phyloP scores from a whole-genome alignment of 2,113 vertebrate genomes.

The Cercopithecus mona region DNA sequence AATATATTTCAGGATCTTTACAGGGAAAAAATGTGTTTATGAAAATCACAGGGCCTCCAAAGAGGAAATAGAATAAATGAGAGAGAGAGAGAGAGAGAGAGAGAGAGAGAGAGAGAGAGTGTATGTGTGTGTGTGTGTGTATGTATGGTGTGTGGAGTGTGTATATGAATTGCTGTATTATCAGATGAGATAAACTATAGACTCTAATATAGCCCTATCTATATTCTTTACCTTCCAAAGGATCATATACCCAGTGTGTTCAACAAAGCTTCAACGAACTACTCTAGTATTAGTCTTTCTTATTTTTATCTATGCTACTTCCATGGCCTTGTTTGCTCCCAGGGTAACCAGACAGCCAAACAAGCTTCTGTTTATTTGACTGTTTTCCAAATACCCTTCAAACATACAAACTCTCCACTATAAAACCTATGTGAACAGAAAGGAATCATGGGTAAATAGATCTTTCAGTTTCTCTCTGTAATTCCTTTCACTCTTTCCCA shows the following conservation, averaged over 20 bases:
- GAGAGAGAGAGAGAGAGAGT: no score
- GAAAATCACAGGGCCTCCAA: slow-evolving; percentile 52
- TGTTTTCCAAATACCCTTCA: neutral
- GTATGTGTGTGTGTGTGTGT: neutral
- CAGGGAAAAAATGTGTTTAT: slow-evolving; percentile 36
- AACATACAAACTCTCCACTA: neutral
- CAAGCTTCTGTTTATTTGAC: neutral
- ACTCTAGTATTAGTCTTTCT: neutral
- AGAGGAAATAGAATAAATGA: neutral
- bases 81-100: no score
- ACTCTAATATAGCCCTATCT: neutral
- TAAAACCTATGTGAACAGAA: neutral
- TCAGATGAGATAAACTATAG: slow-evolving; percentile 18
- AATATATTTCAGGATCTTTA: slow-evolving; percentile 67
- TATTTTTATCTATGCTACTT: neutral
- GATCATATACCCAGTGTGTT: neutral
- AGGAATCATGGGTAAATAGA: neutral
- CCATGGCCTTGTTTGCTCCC: neutral
- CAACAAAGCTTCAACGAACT: neutral
- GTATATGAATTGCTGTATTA: neutral
- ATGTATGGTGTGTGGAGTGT: neutral
- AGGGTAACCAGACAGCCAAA: neutral
- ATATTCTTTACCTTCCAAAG: neutral
- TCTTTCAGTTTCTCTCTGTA: neutral
- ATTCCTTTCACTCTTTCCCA: neutral